Percentiles rank a stretch among this genome's conserved stretches.
Conservation (phyloP, 2,888 invertebrate species). For the Phytoseiulus persimilis region DNA sequence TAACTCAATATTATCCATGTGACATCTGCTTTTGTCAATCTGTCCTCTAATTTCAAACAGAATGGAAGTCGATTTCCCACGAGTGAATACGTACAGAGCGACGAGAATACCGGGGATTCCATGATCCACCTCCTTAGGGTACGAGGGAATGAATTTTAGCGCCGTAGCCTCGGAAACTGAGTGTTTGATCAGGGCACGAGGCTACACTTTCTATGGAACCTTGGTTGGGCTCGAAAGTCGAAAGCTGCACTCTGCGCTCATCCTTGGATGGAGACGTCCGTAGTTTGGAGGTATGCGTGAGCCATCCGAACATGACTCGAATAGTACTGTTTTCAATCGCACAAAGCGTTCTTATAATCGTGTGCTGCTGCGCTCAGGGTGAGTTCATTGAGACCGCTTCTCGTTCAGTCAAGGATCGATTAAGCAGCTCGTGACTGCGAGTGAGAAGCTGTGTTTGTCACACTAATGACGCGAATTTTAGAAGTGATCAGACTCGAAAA, state of each 20-base stretch:
- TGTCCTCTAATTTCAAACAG: no score
- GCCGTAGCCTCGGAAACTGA: not conserved
- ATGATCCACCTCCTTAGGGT: no score
- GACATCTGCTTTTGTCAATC: no score
- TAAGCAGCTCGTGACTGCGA: no score
- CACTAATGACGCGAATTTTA: not conserved
- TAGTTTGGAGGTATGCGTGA: not conserved
- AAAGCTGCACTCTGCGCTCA: not conserved
- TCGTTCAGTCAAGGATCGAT: no score
- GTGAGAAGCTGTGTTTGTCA: not conserved
- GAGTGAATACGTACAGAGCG: no score
- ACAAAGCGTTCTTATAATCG: not conserved
- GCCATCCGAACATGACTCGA: not conserved
- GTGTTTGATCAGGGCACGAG: not conserved
- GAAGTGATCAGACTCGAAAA: not conserved
- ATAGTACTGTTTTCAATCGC: not conserved
- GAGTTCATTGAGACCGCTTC: not conserved
- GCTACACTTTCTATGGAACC: not conserved
- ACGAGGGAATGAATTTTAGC: not conserved
- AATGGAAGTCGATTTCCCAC: no score
- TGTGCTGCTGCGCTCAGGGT: not conserved
- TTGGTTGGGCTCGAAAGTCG: not conserved
- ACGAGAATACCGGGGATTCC: no score
- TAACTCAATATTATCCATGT: no score
- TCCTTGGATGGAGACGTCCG: not conserved